These are phyloP conservation scores for Dendronephthya gigantea DNA, from an alignment of 64 coral and sea anemone genomes.

Conservation along the genomic window DNA sequence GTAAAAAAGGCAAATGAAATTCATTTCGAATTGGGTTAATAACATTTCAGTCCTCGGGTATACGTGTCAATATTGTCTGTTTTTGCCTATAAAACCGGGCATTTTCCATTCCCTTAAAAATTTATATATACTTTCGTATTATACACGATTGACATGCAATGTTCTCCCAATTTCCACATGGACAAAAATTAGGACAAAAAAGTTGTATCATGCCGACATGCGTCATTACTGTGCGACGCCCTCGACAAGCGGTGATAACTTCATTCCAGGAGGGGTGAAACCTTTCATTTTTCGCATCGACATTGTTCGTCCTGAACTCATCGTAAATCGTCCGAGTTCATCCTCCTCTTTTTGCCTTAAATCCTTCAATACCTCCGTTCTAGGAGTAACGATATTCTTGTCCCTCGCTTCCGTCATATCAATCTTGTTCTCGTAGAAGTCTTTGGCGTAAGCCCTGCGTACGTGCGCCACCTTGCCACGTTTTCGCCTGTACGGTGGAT, in stretches of 20 bases:
- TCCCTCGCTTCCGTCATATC: neutral
- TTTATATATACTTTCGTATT: too few species aligned
- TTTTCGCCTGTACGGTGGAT: neutral
- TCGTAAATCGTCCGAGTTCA: neutral
- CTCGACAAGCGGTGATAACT: neutral
- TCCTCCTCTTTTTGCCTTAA: neutral
- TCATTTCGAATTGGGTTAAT: too few species aligned
- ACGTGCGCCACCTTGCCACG: neutral
- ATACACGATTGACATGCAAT: too few species aligned
- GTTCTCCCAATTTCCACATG: too few species aligned
- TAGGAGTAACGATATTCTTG: neutral
- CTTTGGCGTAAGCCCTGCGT: neutral
- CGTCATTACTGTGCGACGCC: too few species aligned
- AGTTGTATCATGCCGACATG: too few species aligned
- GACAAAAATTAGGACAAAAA: too few species aligned
- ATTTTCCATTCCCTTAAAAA: too few species aligned
- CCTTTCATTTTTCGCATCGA: neutral
- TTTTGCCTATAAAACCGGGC: too few species aligned
- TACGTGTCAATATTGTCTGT: too few species aligned
- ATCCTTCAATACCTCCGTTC: neutral
- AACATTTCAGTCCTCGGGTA: too few species aligned
- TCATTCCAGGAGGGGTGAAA: neutral
- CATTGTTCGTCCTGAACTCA: neutral
- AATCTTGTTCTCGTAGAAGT: neutral
- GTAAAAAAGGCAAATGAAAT: too few species aligned